Conservation (phyloP, 2,888 invertebrate species). For the Caenorhabditis sulstoni region DNA sequence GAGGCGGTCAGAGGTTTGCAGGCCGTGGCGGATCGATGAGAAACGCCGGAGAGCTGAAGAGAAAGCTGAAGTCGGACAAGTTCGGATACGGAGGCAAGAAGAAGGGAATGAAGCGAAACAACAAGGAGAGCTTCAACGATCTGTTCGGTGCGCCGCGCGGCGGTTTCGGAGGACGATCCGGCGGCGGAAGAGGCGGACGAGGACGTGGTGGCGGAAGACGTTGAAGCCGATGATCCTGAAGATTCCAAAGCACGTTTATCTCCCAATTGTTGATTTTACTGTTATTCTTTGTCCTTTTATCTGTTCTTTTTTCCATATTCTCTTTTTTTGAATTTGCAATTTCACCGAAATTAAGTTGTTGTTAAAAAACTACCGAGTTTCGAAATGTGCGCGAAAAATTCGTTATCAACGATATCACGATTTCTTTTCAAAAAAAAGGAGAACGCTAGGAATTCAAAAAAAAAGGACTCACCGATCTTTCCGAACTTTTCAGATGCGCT, state of each 20-base stretch:
- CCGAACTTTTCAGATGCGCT: slow-evolving; percentile 34
- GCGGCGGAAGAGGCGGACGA: slow-evolving; percentile 46
- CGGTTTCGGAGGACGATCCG: slow-evolving; percentile 51
- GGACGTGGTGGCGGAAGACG: slow-evolving; percentile 49
- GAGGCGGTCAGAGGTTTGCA: too few species aligned
- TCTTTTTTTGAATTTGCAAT: not conserved
- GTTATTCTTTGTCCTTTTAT: slow-evolving; percentile 4
- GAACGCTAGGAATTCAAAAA: too few species aligned
- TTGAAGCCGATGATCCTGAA: slow-evolving; percentile 25
- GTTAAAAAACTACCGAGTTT: not conserved
- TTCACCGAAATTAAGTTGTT: not conserved
- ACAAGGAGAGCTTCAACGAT: slow-evolving; percentile 84
- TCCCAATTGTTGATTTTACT: slow-evolving; percentile 21
- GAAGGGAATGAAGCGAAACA: slow-evolving; percentile 91
- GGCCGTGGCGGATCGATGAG: slow-evolving; percentile 38
- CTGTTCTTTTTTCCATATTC: not conserved
- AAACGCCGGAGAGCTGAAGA: slow-evolving; percentile 58
- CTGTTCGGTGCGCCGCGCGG: slow-evolving; percentile 53
- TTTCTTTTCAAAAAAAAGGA: too few species aligned
- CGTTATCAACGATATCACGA: slow-evolving; percentile 35
- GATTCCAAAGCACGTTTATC: not conserved
- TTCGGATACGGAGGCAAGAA: slow-evolving; percentile 98
- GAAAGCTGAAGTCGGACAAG: slow-evolving; percentile 85
- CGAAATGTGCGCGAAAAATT: slow-evolving; percentile 9
- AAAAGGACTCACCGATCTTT: too few species aligned